These are phyloP conservation scores for Lepidocyrtoides sp. DNA, from an alignment of 2,888 invertebrate genomes.

Conservation along the genomic window DNA sequence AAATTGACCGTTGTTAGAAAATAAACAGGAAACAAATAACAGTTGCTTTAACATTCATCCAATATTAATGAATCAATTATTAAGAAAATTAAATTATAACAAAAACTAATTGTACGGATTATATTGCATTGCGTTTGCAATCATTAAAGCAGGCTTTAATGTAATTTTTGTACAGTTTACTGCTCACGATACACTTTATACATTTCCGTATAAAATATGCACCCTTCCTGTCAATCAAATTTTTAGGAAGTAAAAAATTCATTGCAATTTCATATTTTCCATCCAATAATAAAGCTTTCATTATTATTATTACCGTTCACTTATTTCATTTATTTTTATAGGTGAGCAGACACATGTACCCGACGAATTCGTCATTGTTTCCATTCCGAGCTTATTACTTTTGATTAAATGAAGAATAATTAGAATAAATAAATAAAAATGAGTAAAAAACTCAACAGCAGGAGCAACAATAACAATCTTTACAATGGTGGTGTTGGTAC, in stretches of 20 bases:
- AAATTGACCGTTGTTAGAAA: not conserved
- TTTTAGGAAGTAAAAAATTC: conserved; percentile 43
- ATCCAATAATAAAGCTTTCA: too few relatives aligned
- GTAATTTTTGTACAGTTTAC: too few relatives aligned
- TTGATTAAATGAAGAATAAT: conserved; percentile 47
- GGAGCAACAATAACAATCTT: not conserved
- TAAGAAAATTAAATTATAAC: not conserved
- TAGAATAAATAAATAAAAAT: conserved; percentile 31
- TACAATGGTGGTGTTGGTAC: not conserved
- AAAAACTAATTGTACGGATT: too few relatives aligned
- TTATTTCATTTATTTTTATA: not conserved
- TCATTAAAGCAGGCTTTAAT: too few relatives aligned
- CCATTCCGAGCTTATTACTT: conserved; percentile 25
- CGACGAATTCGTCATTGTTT: too few relatives aligned
- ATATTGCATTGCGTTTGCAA: too few relatives aligned
- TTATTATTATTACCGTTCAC: not conserved
- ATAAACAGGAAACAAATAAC: not conserved
- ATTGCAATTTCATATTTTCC: not conserved
- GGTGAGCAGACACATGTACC: too few relatives aligned
- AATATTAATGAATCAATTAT: too few relatives aligned
- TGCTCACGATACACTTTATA: too few relatives aligned
- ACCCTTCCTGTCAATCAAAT: conserved; percentile 63
- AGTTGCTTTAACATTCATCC: not conserved
- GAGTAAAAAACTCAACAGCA: conserved; percentile 10
- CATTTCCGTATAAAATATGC: conserved; percentile 45